These are phyloP conservation scores for Trinorchestia longiramus DNA, from an alignment of 1,140 invertebrate species.

Conservation along the genomic window DNA sequence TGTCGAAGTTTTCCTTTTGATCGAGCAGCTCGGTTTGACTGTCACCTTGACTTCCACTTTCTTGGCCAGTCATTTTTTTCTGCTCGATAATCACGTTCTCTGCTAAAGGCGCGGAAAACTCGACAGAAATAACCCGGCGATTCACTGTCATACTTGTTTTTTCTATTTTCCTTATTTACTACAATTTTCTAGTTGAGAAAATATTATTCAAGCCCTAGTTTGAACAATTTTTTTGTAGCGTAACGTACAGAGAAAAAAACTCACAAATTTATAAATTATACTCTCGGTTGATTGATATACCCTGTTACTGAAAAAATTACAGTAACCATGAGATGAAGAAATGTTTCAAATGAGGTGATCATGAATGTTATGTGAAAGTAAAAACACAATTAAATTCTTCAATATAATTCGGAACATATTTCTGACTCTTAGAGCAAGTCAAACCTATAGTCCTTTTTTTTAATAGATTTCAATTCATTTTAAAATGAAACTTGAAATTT, in stretches of 20 bases:
- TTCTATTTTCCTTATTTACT: not conserved
- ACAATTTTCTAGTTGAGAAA: not conserved
- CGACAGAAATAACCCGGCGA: not conserved
- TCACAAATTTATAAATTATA: not conserved
- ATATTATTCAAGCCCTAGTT: not conserved
- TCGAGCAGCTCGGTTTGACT: not conserved
- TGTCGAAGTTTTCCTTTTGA: not conserved
- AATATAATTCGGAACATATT: too few relatives aligned
- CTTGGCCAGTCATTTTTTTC: not conserved
- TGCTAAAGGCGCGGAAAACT: not conserved
- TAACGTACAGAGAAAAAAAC: not conserved
- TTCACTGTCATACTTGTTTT: constrained; percentile 1
- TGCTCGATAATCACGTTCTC: not conserved
- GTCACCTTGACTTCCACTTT: not conserved
- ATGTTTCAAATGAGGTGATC: not conserved
- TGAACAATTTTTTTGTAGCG: not conserved
- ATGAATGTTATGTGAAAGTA: not conserved
- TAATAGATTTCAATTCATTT: too few relatives aligned
- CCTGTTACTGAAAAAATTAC: not conserved
- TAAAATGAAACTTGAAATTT: too few relatives aligned
- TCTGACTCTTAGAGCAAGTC: too few relatives aligned
- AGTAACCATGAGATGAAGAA: not conserved
- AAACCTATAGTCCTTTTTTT: too few relatives aligned
- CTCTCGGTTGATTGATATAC: not conserved
- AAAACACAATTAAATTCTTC: not conserved